Evolutionary conservation across 2,797 vertebrate genomes (phyloP).

Genomic region (Sebastes itinus): DNA sequence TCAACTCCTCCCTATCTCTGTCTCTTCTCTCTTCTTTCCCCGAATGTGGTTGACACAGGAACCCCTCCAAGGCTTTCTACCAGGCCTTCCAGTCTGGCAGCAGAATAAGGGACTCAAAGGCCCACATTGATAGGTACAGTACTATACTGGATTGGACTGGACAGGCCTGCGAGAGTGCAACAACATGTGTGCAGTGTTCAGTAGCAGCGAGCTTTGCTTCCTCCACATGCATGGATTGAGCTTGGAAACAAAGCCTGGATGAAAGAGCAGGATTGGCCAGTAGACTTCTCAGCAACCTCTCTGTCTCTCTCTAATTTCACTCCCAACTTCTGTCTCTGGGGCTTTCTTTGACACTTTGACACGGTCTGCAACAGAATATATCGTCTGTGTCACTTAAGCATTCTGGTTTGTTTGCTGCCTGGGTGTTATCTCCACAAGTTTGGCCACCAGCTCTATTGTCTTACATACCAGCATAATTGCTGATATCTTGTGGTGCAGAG

Average conservation of each 20-base stretch:
- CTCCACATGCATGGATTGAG: slow-evolving; percentile 71
- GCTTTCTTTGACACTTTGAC: background rate
- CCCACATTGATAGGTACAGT: slow-evolving; percentile 94
- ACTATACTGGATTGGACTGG: slow-evolving; percentile 78
- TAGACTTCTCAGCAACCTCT: slow-evolving; percentile 22
- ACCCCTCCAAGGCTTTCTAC: slow-evolving; percentile 97
- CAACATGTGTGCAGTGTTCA: slow-evolving; percentile 70
- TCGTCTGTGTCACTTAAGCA: background rate
- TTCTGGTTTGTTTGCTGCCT: slow-evolving; percentile 2
- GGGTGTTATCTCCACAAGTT: slow-evolving; percentile 15
- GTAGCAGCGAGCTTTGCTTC: slow-evolving; percentile 67
- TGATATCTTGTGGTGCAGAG: background rate
- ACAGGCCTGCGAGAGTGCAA: slow-evolving; percentile 62
- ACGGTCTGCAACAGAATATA: background rate
- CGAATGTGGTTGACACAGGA: slow-evolving; percentile 90
- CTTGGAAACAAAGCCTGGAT: slow-evolving; percentile 67
- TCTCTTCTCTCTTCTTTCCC: slow-evolving; percentile 61
- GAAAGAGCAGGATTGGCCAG: slow-evolving; percentile 42
- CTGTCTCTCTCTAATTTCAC: slow-evolving; percentile 1
- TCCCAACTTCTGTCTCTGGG: background rate
- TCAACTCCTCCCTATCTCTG: slow-evolving; percentile 60
- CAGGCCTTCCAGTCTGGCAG: slow-evolving; percentile 93
- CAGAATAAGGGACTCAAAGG: slow-evolving; percentile 94
- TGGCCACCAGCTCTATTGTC: background rate
- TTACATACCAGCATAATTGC: background rate